Evolutionary conservation across 23 tunicate genomes (phyloP).

Genomic region (Diplosoma virens): DNA sequence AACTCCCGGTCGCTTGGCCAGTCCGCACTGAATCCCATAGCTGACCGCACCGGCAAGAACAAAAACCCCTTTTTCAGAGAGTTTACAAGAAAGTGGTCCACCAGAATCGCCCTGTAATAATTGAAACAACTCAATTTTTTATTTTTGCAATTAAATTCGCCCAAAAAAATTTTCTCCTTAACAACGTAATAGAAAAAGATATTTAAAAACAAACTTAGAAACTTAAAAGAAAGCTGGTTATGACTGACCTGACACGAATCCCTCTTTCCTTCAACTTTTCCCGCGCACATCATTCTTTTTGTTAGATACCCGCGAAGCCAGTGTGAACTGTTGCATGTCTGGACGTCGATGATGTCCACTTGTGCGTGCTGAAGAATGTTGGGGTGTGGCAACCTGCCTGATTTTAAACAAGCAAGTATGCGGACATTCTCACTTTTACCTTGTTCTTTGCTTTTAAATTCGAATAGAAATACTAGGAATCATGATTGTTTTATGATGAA

Average conservation of each 20-base stretch:
- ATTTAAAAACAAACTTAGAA: background rate
- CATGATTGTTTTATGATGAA: too few species aligned
- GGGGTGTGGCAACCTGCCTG: constrained; percentile 37
- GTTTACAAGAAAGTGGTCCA: constrained; percentile 73
- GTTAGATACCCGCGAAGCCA: constrained; percentile 49
- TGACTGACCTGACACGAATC: constrained; percentile 78
- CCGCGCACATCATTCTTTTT: constrained; percentile 84
- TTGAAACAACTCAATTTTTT: background rate
- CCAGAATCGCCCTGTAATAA: constrained; percentile 85
- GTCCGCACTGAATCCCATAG: constrained; percentile 74
- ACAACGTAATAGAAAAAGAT: background rate
- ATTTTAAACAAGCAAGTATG: too few species aligned
- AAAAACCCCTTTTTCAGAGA: constrained; percentile 24
- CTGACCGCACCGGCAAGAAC: constrained; percentile 69
- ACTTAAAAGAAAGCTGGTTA: background rate
- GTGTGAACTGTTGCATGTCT: constrained; percentile 42
- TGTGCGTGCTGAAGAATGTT: constrained; percentile 70
- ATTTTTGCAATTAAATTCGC: background rate
- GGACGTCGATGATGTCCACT: constrained; percentile 51
- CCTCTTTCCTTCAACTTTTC: constrained; percentile 56
- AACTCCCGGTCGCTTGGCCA: constrained; percentile 66
- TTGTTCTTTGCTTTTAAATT: too few species aligned
- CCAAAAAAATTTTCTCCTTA: background rate
- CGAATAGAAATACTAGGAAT: too few species aligned
- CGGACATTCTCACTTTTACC: too few species aligned